Conservation (phyloP, 2,797 vertebrate species). For the Cottoperca gobio region DNA sequence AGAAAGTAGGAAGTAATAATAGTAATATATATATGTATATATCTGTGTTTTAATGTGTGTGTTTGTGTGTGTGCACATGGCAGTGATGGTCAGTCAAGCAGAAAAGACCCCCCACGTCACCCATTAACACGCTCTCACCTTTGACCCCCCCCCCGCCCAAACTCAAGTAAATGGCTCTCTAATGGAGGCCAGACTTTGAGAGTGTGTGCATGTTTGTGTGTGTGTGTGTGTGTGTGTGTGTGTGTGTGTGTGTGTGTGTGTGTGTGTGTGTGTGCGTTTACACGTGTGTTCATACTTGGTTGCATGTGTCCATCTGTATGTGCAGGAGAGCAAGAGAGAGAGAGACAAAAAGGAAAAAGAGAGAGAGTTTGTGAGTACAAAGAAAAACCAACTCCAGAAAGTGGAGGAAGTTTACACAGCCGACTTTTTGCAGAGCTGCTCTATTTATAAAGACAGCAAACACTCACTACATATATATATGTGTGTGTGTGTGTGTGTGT, state of each 20-base stretch:
- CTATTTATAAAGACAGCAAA: conserved; percentile 85
- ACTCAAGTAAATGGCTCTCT: conserved; percentile 70
- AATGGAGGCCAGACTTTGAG: conserved; percentile 81
- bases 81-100: conserved; percentile 77
- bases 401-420: conserved; percentile 83
- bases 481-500: conserved; percentile 12
- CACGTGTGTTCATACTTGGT: conserved; percentile 39
- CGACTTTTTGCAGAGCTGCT: conserved; percentile 65
- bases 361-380: conserved; percentile 57
- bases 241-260: conserved; percentile 40
- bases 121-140: conserved; percentile 82
- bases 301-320: conserved; percentile 32
- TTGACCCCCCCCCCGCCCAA: conserved; percentile 71
- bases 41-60: neutral
- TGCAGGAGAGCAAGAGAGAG: conserved; percentile 24
- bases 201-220: conserved; percentile 43
- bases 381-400: conserved; percentile 69
- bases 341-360: conserved; percentile 1
- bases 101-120: conserved; percentile 82
- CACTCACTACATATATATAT: conserved; percentile 57
- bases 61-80: conserved; percentile 38
- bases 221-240: conserved; percentile 6
- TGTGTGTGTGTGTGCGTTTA: conserved; percentile 40
- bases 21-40: conserved; percentile 41
- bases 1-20: neutral